Percentiles rank a stretch among this genome's conserved stretches.
These are phyloP conservation scores for Tragopan temminckii DNA, from an alignment of 2,797 vertebrate genomes.

Conservation along the genomic window DNA sequence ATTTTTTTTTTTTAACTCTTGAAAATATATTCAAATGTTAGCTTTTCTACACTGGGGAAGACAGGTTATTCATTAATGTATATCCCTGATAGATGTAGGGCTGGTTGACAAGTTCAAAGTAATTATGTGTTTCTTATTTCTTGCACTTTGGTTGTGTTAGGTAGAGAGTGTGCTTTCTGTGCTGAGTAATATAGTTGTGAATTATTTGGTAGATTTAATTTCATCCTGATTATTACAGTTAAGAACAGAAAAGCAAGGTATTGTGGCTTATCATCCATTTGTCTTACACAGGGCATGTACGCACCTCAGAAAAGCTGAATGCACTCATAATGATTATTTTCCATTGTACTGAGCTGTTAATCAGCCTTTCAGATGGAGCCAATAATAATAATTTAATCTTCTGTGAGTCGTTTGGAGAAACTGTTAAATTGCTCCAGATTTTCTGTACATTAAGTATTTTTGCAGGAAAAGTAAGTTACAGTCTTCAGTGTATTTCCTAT, in stretches of 20 bases:
- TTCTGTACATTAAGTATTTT: not conserved
- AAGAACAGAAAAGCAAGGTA: not conserved
- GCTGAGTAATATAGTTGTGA: not conserved
- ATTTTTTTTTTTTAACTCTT: not conserved
- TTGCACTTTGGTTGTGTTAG: not conserved
- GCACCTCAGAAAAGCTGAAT: not conserved
- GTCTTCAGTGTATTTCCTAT: rapidly evolving
- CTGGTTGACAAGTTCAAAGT: not conserved
- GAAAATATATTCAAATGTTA: not conserved
- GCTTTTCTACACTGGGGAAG: not conserved
- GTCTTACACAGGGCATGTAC: not conserved
- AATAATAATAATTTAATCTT: not conserved
- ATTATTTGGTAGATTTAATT: not conserved
- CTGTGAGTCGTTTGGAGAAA: not conserved
- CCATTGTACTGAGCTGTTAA: not conserved
- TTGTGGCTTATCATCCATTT: not conserved
- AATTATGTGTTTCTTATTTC: not conserved
- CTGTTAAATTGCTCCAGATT: not conserved
- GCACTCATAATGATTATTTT: not conserved
- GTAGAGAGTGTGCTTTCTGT: not conserved
- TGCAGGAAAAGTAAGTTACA: not conserved
- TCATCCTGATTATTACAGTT: not conserved
- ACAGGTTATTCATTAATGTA: not conserved
- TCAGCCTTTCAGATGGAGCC: not conserved
- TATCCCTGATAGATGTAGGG: no score